Evolutionary conservation across 2,113 vertebrate genomes (phyloP).

Genomic region (Acrocephalus kingi): DNA sequence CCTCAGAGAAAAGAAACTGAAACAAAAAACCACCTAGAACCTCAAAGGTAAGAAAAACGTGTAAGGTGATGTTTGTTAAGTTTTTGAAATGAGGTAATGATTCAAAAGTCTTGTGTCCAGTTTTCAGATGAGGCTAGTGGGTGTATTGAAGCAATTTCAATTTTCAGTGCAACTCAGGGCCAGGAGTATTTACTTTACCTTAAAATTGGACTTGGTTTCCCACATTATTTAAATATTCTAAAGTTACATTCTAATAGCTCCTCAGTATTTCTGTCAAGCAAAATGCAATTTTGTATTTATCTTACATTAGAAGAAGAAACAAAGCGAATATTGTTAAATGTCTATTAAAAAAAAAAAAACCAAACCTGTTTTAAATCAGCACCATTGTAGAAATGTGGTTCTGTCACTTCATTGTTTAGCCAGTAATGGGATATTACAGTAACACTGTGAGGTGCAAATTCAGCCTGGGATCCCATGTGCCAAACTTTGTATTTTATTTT

Average conservation of each 20-base stretch:
- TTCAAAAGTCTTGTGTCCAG: neutral
- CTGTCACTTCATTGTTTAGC: neutral
- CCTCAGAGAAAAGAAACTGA: neutral
- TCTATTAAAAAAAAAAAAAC: neutral
- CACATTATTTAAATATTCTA: neutral
- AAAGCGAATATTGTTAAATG: neutral
- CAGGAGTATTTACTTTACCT: neutral
- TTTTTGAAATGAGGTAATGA: neutral
- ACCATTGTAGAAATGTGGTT: neutral
- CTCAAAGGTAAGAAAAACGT: neutral
- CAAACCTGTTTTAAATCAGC: neutral
- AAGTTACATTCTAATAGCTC: neutral
- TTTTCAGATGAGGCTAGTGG: neutral
- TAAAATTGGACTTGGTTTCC: neutral
- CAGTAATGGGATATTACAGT: neutral
- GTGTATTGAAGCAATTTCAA: neutral
- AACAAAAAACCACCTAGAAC: neutral
- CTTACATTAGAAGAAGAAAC: neutral
- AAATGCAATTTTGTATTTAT: neutral
- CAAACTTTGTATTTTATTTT: neutral
- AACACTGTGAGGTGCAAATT: neutral
- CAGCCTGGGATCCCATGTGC: neutral
- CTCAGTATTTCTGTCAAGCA: neutral
- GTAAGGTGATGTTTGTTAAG: neutral
- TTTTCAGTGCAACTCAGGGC: neutral